Evolutionary conservation across 2,888 invertebrate genomes (phyloP), one percentile per base, ranked within the genome.

Genomic region (Dioctria rufipes): DNA sequence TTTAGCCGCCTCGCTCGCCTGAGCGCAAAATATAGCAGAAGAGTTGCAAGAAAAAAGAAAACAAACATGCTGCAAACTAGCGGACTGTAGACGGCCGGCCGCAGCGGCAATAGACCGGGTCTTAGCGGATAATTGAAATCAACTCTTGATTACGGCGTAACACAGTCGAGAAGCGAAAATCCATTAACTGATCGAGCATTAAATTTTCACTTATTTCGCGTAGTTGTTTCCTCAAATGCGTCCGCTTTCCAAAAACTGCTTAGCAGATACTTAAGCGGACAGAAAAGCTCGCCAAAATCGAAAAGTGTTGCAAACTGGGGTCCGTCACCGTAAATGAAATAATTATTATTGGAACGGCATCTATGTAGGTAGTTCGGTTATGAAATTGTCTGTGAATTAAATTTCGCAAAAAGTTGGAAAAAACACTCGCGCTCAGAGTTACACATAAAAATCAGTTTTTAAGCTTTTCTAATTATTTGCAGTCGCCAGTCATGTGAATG

Each of bases 161-260:
- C 54, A 54, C 51, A 67, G 9, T 37, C 71, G 54, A 67, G 71
- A 40, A 71, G 39, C 71, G 71, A 71, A 71, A 71, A 71, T 71
- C 49, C 71, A 71, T 71, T 71, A 71, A 39, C 13, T 71, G 71
- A 71, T 71, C 71, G 51, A 37, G 71, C 71, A 71, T 71, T 71
- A 71, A 71, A 71, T 71, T 71, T 71, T 71, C 71, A 71, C 71
- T 71, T 71, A 71, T 71, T 71, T 71, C 71, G 25, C 54, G 5
- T 8, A 71, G 39, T 71, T 39, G 51, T 42, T 46, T 40, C 39
- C 51, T 6, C 65, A 40, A 65, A 42, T 67, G 67, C 46, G 13
- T 46, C 43, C 40, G 42, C 11, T 66, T 43, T 65, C 43, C 66
- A 6, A 13, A 9, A 40, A 25, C 42, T 42, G 42, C 66, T 66